Evolutionary conservation across 1,140 invertebrate genomes (phyloP), one percentile per base, ranked within the genome.

Genomic region (Stegodyphus dumicola): DNA sequence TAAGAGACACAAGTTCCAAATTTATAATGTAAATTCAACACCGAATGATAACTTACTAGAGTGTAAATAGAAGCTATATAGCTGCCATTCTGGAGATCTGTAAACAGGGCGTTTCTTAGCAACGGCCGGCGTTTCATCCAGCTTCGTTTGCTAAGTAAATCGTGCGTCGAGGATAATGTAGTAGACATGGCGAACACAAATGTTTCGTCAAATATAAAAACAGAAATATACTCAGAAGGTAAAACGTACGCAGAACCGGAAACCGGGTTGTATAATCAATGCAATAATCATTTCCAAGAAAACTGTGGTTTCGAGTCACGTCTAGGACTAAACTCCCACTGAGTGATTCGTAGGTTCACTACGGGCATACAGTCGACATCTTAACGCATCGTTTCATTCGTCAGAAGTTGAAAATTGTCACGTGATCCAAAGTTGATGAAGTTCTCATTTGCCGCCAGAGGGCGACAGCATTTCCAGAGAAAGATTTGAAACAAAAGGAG

Each of bases 41-140:
- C 3, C 33, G 3, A 33, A 33, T 33, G 33, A 33, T 33, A 33
- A 33, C 88, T 89, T 86, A 90, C 90, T 64, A 90, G 80, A 51
- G 89, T 88, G 85, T 88, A 90, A 69, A 90, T 89, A 48, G 89
- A 87, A 60, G 90, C 89, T 15, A 90, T 78, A 67, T 90, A 89
- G 64, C 89, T 89, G 11, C 89, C 90, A 60, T 89, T 89, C 87
- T 90, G 90, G 6, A 90, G 79, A 87, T 90, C 89, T 18, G 89
- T 90, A 73, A 89, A 88, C 49, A 88, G 80, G 13, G 89, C 90
- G 87, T 89, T 88, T 64, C 87, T 74, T 7, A 90, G 87, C 77
- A 90, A 89, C 33, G 90, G 90, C 71, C 88, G 84, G 56, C 88
- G 79, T 33, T 88, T 64, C 80, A 88, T 86, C 88, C 88, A 89